Evolutionary conservation across 2,113 vertebrate species (phyloP).

Genomic region (Pollachius pollachius): DNA sequence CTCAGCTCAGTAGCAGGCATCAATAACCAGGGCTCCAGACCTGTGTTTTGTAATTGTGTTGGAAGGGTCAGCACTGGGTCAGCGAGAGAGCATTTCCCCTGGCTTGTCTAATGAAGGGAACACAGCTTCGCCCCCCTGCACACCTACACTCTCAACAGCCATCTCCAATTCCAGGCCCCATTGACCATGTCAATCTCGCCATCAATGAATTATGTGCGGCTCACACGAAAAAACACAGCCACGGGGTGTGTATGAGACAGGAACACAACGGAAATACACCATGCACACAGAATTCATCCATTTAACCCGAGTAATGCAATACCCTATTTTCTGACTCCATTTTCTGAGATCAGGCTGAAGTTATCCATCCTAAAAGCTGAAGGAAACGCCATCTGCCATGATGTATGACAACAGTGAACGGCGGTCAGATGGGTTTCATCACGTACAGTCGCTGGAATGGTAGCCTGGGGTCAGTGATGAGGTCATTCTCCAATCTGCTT

Average conservation of each 20-base stretch:
- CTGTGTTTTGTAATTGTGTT: slow-evolving; percentile 72
- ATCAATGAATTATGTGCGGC: slow-evolving; percentile 46
- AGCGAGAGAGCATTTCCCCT: slow-evolving; percentile 65
- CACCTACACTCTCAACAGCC: slow-evolving; percentile 52
- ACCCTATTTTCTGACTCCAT: not conserved
- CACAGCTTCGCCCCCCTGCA: slow-evolving; percentile 48
- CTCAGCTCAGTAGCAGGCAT: slow-evolving; percentile 64
- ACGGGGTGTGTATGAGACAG: slow-evolving; percentile 20
- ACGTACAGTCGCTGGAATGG: no score
- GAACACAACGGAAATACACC: slow-evolving; percentile 20
- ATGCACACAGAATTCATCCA: slow-evolving; percentile 25
- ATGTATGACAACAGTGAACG: no score
- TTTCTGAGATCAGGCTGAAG: no score
- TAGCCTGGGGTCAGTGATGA: not conserved
- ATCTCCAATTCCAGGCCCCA: slow-evolving; percentile 75
- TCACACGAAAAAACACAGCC: slow-evolving; percentile 26
- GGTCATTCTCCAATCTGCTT: slow-evolving; percentile 12
- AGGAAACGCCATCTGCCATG: no score
- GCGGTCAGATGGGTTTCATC: no score
- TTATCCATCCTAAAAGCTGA: no score
- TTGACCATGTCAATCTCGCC: slow-evolving; percentile 71
- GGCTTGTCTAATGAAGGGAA: slow-evolving; percentile 72
- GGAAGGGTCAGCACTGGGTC: slow-evolving; percentile 71
- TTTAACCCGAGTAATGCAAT: slow-evolving; percentile 1
- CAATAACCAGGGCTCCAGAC: slow-evolving; percentile 66